Evolutionary conservation across 2,888 invertebrate genomes (phyloP), one percentile per base, ranked within the genome.

Genomic region (Cistogaster globosa): DNA sequence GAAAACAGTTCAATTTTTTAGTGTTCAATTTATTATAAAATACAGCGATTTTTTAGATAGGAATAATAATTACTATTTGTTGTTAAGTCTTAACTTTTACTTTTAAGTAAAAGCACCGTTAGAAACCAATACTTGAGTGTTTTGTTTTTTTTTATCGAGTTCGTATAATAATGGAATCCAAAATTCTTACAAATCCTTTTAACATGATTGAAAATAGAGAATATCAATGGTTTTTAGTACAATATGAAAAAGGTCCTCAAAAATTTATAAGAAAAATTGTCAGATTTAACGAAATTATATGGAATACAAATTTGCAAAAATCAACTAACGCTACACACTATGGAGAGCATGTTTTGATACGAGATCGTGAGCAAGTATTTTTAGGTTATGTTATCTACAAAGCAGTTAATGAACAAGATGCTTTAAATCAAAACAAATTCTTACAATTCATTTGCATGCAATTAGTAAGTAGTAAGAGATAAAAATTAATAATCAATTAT

Each of bases 221-320:
- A n/a, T 51, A 26, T 48, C 26, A 80, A n/a, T 80, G 65, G 72
- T 80, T 58, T 51, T 16, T 80, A 26, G 79, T 80, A 12, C 79
- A 80, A 60, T 72, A 80, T n/a, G 65, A 72, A 16, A 51, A 67
- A 57, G n/a, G 58, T 32, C 36, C 65, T 0, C 48, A 65, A 7
- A 72, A 67, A 67, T 60, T 65, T 36, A 51, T 67, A 26, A 53
- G 72, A 2, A 80, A 80, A 80, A 26, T 72, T 42, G 72, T 72
- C 2, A 51, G 48, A 48, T n/a, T 38, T 4, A 12, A 67, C 14
- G 60, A 80, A 12, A n/a, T 80, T 38, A 42, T 67, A 18, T 80
- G 72, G 72, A 58, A 60, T 58, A 36, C 36, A 32, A 11, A 60
- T 51, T 51, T 62, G 4, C 53, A 53, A 18, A 55, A 26, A 26